Conservation (phyloP, 2,888 invertebrate genomes). For the Prenolepis imparis region DNA sequence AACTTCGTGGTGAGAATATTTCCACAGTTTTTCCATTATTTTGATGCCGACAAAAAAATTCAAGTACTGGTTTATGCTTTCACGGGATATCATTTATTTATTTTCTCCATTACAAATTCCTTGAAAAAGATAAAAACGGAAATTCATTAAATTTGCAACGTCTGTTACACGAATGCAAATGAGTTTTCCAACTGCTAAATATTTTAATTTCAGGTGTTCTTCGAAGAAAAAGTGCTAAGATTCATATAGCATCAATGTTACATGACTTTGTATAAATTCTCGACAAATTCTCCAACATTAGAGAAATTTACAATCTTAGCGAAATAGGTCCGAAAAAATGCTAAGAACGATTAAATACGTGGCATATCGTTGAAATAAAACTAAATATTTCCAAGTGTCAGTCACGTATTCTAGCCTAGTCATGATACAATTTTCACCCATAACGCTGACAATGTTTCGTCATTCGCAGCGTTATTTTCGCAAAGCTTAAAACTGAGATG, state of each 20-base stretch:
- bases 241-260: not conserved
- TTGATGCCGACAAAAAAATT: conserved; percentile 47
- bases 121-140: conserved; percentile 26
- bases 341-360: not conserved
- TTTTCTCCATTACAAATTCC: conserved; percentile 53
- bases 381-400: not conserved
- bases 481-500: not conserved
- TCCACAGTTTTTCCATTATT: conserved; percentile 49
- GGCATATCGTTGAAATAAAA: not conserved
- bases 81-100: conserved; percentile 67
- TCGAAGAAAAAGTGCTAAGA: not conserved
- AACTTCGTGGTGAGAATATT: conserved; percentile 40
- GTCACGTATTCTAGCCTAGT: not conserved
- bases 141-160: conserved; percentile 42
- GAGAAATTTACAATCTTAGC: not conserved
- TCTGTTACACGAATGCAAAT: not conserved
- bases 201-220: conserved; percentile 23
- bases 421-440: not conserved
- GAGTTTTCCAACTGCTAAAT: conserved; percentile 20
- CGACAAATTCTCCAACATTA: not conserved
- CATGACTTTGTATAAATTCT: not conserved
- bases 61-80: conserved; percentile 49
- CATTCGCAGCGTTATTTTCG: not conserved
- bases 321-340: not conserved
- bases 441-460: conserved; percentile 4